phyloP scores from a whole-genome alignment of 2,888 invertebrate species.

The Xestia sexstrigata region DNA sequence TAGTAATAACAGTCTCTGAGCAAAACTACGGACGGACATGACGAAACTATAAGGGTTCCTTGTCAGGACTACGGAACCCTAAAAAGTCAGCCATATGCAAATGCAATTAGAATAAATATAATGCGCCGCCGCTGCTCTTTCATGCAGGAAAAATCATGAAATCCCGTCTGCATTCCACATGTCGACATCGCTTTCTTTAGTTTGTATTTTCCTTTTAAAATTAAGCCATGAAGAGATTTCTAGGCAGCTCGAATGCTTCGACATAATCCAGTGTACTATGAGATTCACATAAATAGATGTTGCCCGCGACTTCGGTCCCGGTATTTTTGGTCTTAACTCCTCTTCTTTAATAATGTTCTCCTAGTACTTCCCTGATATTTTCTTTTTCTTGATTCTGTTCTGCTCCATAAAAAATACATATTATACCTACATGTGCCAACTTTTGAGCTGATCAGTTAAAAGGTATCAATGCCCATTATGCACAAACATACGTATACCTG shows the following conservation, averaged over 20 bases:
- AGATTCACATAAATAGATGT: not conserved
- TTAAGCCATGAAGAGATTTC: slow-evolving; percentile 17
- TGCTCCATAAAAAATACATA: too few species aligned
- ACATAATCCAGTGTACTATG: slow-evolving; percentile 4
- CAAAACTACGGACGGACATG: too few species aligned
- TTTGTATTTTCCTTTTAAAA: slow-evolving; percentile 32
- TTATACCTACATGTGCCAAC: too few species aligned
- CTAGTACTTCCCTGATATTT: not conserved
- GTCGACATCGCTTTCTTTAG: slow-evolving; percentile 4
- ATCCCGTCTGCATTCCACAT: slow-evolving; percentile 12
- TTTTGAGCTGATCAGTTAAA: too few species aligned
- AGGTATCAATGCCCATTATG: too few species aligned
- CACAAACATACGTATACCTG: too few species aligned
- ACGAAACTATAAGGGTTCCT: too few species aligned
- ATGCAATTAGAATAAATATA: slow-evolving; percentile 11
- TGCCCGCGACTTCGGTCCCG: not conserved
- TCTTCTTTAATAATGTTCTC: too few species aligned
- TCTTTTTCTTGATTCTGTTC: not conserved
- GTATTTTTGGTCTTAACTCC: not conserved
- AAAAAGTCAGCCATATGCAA: not conserved
- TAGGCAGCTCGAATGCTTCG: slow-evolving; percentile 17
- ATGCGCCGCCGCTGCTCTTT: slow-evolving; percentile 1
- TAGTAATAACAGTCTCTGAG: too few species aligned
- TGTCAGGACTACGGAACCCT: too few species aligned
- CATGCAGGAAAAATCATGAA: slow-evolving; percentile 28